Base-by-base conservation (phyloP, 2,797 vertebrate genomes). In the Tenualosa ilisha region DNA sequence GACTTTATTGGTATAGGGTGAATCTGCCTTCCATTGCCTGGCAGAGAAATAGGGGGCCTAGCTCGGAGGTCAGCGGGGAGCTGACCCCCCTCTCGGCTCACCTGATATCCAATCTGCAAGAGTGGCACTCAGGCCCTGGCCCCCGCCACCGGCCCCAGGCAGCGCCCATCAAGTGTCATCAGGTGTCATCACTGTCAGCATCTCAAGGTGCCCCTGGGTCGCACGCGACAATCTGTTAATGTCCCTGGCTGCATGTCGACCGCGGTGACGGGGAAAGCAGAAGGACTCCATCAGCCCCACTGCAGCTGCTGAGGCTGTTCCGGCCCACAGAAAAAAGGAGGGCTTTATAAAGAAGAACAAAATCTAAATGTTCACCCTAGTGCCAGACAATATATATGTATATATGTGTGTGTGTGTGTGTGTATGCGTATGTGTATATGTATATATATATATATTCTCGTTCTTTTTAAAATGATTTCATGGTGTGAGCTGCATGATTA, bases 111-210 rank as follows among this genome's bases (percentile, higher is more conserved):
- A 91, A 91, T 92, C 89, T 89, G 84, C 84, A 84, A 85, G 61
- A 91, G 87, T 84, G 84, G 83, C 86, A 86, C 59, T 83, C 59
- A 68, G 68, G 86, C 54, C 82, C 81, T 68, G 56, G 84, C 53
- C 82, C 49, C 50, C 40, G 84, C 79, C 86, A 56, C 84, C 82
- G 81, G 81, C 84, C 86, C 9, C 20, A 83, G 89, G 91, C 89
- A 86, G 88, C 85, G 87, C 89, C 90, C 91, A 91, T 93, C 88
- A 94, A 89, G 88, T 91, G 91, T 86, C 91, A 91, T 83, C 88
- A 89, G 89, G 89, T 94, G 92, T 93, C 93, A 93, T 93, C 92
- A 90, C 90, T 91, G 89, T 90, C 86, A 89, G 90, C 88, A 86
- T 91, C 91, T 91, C 87, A 88, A 89, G 89, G 90, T 93, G 90